Evolutionary conservation across 2,797 vertebrate genomes (phyloP).

Genomic region (Macropus fuliginosus): DNA sequence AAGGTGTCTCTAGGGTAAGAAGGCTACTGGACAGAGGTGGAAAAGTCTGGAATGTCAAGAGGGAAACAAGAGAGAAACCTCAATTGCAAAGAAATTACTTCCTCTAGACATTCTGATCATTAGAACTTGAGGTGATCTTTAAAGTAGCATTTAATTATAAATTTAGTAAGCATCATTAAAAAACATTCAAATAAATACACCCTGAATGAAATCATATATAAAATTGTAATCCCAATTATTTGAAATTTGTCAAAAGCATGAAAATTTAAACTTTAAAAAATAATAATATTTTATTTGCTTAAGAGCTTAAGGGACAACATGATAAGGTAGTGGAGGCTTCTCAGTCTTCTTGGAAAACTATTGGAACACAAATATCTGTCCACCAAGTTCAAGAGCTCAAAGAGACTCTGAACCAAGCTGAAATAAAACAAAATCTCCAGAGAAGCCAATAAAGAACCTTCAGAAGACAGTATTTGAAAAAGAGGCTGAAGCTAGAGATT

Average conservation of each 20-base stretch:
- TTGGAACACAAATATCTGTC: constrained; percentile 90
- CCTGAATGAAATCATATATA: neutral
- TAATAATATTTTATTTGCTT: neutral
- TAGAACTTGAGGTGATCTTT: neutral
- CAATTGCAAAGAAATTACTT: neutral
- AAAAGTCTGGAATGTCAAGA: neutral
- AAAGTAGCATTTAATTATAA: neutral
- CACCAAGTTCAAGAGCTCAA: constrained; percentile 92
- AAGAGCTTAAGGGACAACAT: neutral
- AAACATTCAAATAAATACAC: neutral
- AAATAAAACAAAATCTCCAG: constrained; percentile 89
- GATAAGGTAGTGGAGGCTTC: constrained; percentile 86
- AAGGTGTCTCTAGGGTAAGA: too few species aligned
- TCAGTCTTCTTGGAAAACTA: constrained; percentile 88
- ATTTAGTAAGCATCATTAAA: neutral
- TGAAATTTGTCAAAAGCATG: neutral
- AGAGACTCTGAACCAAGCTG: constrained; percentile 90
- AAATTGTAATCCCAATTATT: neutral
- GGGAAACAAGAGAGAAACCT: neutral
- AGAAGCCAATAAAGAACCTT: constrained; percentile 91
- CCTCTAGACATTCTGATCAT: neutral
- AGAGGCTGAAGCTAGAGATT: constrained; percentile 88
- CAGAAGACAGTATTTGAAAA: constrained; percentile 92
- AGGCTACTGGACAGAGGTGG: too few species aligned
- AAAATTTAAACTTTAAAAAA: neutral